Evolutionary conservation across 2,113 vertebrate genomes (phyloP).

Genomic region (Cervus canadensis): DNA sequence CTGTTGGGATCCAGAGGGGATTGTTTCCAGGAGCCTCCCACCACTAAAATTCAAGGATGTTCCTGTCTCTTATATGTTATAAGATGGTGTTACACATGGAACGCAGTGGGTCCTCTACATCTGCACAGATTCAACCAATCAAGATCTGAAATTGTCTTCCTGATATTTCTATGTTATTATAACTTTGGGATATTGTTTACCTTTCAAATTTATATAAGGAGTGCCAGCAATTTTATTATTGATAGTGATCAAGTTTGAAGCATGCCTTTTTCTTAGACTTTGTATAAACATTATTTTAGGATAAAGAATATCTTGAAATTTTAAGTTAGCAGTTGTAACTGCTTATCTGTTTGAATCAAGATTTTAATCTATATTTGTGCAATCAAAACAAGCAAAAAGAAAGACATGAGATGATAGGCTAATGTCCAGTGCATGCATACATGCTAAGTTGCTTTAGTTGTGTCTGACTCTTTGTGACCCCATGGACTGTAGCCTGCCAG

Average conservation of each 20-base stretch:
- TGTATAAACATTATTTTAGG: background rate
- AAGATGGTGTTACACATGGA: background rate
- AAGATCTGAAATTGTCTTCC: background rate
- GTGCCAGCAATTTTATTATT: background rate
- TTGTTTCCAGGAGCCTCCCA: background rate
- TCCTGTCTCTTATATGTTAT: background rate
- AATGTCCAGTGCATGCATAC: background rate
- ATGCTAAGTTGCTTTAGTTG: background rate
- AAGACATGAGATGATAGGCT: background rate
- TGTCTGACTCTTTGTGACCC: background rate
- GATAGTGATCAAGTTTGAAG: background rate
- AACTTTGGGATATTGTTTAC: background rate
- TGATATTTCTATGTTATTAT: background rate
- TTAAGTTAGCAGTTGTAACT: background rate
- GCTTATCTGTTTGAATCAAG: background rate
- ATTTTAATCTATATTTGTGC: background rate
- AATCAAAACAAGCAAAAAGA: background rate
- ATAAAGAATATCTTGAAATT: background rate
- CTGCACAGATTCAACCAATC: background rate
- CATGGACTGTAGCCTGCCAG: accelerated
- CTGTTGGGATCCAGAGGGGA: background rate
- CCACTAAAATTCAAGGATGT: background rate
- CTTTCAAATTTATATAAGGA: background rate
- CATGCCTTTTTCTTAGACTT: background rate
- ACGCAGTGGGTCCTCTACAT: background rate